Percentiles rank a stretch among this genome's conserved stretches.
phyloP scores from a whole-genome alignment of 2,888 invertebrate genomes.

The Dryadula phaetusa region DNA sequence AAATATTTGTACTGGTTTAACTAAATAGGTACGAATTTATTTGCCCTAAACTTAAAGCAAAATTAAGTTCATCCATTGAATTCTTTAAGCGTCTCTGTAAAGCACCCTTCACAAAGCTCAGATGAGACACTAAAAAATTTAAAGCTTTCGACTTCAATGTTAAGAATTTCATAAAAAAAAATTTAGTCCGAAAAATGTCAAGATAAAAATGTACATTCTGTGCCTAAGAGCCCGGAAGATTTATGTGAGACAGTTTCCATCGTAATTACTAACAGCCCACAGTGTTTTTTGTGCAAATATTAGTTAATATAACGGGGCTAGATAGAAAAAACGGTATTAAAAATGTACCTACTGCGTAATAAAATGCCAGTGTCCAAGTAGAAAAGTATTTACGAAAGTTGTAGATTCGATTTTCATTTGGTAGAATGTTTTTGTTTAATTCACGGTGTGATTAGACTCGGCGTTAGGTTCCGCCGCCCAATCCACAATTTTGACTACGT shows the following conservation, averaged over 20 bases:
- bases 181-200: slow-evolving; percentile 14
- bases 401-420: neutral
- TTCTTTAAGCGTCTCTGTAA: slow-evolving; percentile 6
- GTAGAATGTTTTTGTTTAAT: no score
- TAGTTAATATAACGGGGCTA: neutral
- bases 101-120: slow-evolving; percentile 13
- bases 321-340: slow-evolving; percentile 1
- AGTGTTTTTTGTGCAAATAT: neutral
- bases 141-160: slow-evolving; percentile 4
- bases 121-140: slow-evolving; percentile 16
- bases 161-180: slow-evolving; percentile 20
- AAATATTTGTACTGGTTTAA: slow-evolving; percentile 2
- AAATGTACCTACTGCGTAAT: neutral
- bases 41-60: slow-evolving; percentile 14
- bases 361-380: neutral
- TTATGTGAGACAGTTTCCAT: slow-evolving; percentile 24
- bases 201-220: slow-evolving; percentile 19
- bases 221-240: slow-evolving; percentile 18
- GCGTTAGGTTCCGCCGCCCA: no score
- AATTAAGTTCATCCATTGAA: slow-evolving; percentile 13
- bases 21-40: slow-evolving; percentile 1
- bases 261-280: slow-evolving; percentile 7
- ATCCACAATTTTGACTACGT: no score
- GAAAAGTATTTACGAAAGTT: no score
- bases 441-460: no score